Evolutionary conservation across 2,797 vertebrate species (phyloP).

Genomic region (Nyctibius grandis): DNA sequence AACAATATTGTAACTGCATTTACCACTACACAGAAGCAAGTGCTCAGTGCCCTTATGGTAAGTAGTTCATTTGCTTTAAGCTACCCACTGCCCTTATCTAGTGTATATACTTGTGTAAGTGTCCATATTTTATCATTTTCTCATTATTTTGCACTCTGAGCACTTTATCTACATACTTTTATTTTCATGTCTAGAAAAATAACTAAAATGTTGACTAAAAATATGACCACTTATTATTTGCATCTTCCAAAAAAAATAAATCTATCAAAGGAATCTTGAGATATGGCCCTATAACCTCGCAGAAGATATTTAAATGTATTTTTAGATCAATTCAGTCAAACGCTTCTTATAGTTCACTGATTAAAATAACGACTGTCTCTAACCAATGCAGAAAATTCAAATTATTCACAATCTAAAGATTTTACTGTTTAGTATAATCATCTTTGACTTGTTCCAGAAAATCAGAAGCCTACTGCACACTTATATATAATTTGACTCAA

Average conservation of each 20-base stretch:
- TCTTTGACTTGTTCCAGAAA: neutral
- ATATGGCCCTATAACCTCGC: neutral
- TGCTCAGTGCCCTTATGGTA: neutral
- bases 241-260: neutral
- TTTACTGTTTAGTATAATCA: conserved; percentile 21
- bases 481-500: neutral
- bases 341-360: conserved; percentile 14
- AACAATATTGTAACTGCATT: neutral
- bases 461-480: neutral
- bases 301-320: conserved; percentile 5
- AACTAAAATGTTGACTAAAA: neutral
- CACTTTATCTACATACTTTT: neutral
- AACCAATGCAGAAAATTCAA: conserved; percentile 16
- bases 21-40: neutral
- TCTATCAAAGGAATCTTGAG: neutral
- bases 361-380: conserved; percentile 31
- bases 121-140: neutral
- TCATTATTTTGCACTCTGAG: neutral
- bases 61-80: neutral
- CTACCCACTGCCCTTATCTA: neutral
- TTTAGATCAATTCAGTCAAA: conserved; percentile 29
- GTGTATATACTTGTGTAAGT: neutral
- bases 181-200: conserved; percentile 10
- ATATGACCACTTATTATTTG: neutral
- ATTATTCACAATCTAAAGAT: neutral